Percentiles rank a stretch among this genome's conserved stretches.
Evolutionary conservation across 1,140 invertebrate genomes (phyloP).

Genomic region (Thereuonema tuberculata): DNA sequence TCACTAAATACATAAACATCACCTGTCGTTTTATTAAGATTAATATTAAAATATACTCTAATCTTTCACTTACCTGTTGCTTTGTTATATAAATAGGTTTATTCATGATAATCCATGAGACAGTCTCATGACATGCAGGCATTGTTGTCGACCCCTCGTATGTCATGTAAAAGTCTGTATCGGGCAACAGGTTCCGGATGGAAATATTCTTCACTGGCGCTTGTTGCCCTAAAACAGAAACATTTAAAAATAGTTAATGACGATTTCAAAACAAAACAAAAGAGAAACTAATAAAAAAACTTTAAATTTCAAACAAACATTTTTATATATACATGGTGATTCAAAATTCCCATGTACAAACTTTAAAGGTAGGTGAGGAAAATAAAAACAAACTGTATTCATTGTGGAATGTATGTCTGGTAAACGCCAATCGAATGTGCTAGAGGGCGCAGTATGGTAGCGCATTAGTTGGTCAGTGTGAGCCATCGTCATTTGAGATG

Average conservation of each 20-base stretch:
- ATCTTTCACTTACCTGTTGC: constrained; percentile 76
- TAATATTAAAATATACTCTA: too few relatives aligned
- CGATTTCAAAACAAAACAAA: constrained; percentile 27
- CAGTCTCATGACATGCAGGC: constrained; percentile 81
- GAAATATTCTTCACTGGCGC: constrained; percentile 65
- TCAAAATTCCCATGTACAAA: too few relatives aligned
- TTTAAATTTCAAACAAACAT: not conserved
- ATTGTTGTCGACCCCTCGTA: constrained; percentile 93
- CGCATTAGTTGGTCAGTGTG: too few relatives aligned
- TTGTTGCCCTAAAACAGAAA: constrained; percentile 47
- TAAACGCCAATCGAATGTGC: too few relatives aligned
- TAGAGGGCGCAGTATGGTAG: too few relatives aligned
- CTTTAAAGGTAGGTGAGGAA: too few relatives aligned
- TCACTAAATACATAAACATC: too few relatives aligned
- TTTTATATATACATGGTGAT: not conserved
- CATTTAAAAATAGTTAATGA: too few relatives aligned
- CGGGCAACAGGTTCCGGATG: constrained; percentile 68
- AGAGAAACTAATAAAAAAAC: not conserved
- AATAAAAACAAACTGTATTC: too few relatives aligned
- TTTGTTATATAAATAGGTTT: constrained; percentile 93
- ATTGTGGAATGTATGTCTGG: too few relatives aligned
- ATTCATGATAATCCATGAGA: constrained; percentile 91
- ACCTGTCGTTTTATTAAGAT: too few relatives aligned
- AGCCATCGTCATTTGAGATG: too few relatives aligned
- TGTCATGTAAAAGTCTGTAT: constrained; percentile 90